Evolutionary conservation across 2,888 invertebrate genomes (phyloP), one percentile per base, ranked within the genome.

Genomic region (Calliopum simillimum): DNA sequence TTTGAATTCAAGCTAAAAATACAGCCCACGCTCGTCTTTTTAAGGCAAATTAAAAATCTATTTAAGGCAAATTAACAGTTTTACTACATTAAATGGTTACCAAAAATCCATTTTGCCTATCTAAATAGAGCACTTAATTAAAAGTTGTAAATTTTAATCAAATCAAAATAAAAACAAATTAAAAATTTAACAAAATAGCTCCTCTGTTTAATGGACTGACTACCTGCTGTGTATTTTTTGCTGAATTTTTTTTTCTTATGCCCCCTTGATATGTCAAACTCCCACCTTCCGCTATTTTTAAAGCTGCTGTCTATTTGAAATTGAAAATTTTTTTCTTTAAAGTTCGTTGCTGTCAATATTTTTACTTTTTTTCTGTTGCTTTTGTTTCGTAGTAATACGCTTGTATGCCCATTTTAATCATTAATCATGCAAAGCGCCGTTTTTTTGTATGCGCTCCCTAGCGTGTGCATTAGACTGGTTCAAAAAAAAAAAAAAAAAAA

Each of bases 361-460:
- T 33, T 56, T 56, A 33, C 8, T 56, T n/a, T n/a, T n/a, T 49
- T 49, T 49, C 16, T 16, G n/a, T 19, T 49, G n/a, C n/a, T n/a
- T n/a, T n/a, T n/a, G n/a, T n/a, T n/a, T n/a, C n/a, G n/a, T n/a
- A n/a, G n/a, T n/a, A n/a, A 49, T 49, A 19, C 49, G 16, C 16
- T 25, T n/a, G n/a, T n/a, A n/a, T n/a, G n/a, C n/a, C n/a, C 56
- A 8, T 12, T 33, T 43, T 43, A 43, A 16, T 21, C n/a, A 59
- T 59, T 43, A 59, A 59, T 59, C 59, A 59, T 44, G 19, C 59
- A 41, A 43, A 59, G 59, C 59, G 59, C 59, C 59, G 19, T n/a
- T 43, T 43, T 59, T 43, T 59, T 21, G n/a, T n/a, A 21, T 8
- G 59, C 44, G 44, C 59, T 44, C 44, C 59, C 59, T 59, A 44